A percentile compares a stretch with the other conserved stretches of the same genome.
These are phyloP conservation scores for Verasper variegatus DNA, from an alignment of 2,113 vertebrate genomes.

Conservation along the genomic window DNA sequence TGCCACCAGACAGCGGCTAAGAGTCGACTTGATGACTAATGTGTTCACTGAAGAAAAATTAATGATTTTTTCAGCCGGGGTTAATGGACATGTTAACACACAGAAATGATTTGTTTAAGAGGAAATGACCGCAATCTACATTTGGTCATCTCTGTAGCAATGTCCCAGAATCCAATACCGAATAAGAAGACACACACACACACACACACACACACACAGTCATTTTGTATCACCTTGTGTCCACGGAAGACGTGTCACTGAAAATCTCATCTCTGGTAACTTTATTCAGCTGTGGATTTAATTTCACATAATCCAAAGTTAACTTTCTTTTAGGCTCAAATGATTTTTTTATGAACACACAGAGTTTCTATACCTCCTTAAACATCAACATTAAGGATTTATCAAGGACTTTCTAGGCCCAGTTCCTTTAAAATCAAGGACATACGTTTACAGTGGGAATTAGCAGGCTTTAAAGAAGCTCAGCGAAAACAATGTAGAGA, in stretches of 20 bases:
- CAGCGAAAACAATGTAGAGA: neutral
- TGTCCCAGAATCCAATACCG: slow-evolving; percentile 67
- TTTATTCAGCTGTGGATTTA: slow-evolving; percentile 73
- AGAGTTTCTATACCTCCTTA: neutral
- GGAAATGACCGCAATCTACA: slow-evolving; percentile 95
- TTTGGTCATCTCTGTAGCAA: slow-evolving; percentile 86
- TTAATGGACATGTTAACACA: slow-evolving; percentile 96
- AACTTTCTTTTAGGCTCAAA: slow-evolving; percentile 54
- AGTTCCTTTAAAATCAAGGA: neutral
- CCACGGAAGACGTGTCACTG: slow-evolving; percentile 35
- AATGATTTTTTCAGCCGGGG: slow-evolving; percentile 92
- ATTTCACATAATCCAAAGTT: slow-evolving; percentile 68
- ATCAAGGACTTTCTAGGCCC: neutral
- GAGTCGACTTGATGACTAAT: slow-evolving; percentile 92
- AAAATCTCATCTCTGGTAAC: slow-evolving; percentile 37
- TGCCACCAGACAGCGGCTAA: slow-evolving; percentile 83
- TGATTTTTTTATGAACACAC: slow-evolving; percentile 7
- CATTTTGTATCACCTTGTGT: slow-evolving; percentile 29
- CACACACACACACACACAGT: slow-evolving; percentile 38
- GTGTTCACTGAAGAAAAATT: slow-evolving; percentile 92
- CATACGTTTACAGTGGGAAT: neutral
- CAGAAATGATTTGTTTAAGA: slow-evolving; percentile 96
- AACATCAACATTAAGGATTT: neutral
- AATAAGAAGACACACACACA: slow-evolving; percentile 25
- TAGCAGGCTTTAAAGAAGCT: neutral